A percentile compares a stretch with the other conserved stretches of the same genome.
These are phyloP conservation scores for Eupelmus urozonus DNA, from an alignment of 2,888 invertebrate genomes.

Conservation along the genomic window DNA sequence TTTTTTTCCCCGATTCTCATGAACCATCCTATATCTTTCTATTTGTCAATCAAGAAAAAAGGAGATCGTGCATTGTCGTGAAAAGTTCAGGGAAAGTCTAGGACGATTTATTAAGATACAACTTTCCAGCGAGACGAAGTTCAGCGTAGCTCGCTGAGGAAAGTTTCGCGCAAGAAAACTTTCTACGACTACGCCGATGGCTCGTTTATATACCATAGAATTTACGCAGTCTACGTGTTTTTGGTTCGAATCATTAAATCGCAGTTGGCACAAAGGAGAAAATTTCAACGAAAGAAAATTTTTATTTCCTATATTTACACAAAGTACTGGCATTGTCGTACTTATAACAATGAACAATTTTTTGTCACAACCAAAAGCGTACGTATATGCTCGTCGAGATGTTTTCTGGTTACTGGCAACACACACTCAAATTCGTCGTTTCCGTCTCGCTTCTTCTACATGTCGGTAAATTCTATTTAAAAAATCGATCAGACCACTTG, in stretches of 20 bases:
- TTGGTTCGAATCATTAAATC: conserved; percentile 29
- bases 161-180: conserved; percentile 47
- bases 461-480: conserved; percentile 26
- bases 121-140: conserved; percentile 50
- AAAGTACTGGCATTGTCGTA: conserved; percentile 48
- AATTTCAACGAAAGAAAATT: conserved; percentile 42
- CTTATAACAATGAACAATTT: conserved; percentile 34
- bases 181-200: conserved; percentile 31
- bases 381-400: neutral
- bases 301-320: conserved; percentile 56
- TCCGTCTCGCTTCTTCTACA: conserved; percentile 3
- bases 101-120: conserved; percentile 32
- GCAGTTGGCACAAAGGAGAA: conserved; percentile 15
- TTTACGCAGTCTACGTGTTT: conserved; percentile 20
- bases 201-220: conserved; percentile 15
- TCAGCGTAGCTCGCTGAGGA: conserved; percentile 33
- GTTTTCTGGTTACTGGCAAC: neutral
- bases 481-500: neutral
- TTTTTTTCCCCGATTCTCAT: conserved; percentile 3
- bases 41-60: neutral
- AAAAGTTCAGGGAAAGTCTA: conserved; percentile 49
- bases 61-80: neutral
- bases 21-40: neutral
- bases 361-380: conserved; percentile 20
- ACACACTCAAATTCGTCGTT: neutral